Evolutionary conservation across 92 coral and sea anemone genomes (phyloP).

Genomic region (Epizoanthus scotinus): DNA sequence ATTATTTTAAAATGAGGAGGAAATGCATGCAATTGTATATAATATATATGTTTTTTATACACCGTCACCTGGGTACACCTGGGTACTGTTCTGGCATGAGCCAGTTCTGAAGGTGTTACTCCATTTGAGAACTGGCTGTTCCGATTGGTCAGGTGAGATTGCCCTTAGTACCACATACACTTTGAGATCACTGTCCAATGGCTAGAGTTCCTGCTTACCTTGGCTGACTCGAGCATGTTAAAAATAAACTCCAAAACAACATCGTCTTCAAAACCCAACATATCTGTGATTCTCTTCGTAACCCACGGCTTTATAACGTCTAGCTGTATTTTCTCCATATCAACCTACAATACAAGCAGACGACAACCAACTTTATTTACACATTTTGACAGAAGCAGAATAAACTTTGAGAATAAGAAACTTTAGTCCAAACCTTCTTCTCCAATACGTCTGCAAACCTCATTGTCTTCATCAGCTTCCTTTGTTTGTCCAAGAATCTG

Average conservation of each 20-base stretch:
- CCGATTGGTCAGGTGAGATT: too few relatives aligned
- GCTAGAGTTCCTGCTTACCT: conserved; percentile 50
- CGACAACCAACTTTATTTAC: not conserved
- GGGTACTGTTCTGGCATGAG: too few relatives aligned
- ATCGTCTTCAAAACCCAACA: conserved; percentile 94
- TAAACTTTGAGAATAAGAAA: not conserved
- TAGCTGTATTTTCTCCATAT: conserved; percentile 93
- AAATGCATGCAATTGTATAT: too few relatives aligned
- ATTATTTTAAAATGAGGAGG: too few relatives aligned
- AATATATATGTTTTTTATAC: too few relatives aligned
- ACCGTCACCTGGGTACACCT: too few relatives aligned
- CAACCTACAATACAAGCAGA: conserved; percentile 58
- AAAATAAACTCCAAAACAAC: conserved; percentile 89
- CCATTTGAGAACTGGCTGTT: too few relatives aligned
- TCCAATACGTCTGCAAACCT: conserved; percentile 76
- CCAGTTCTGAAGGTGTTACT: too few relatives aligned
- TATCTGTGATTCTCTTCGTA: conserved; percentile 87
- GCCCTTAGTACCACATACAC: too few relatives aligned
- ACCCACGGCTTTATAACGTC: conserved; percentile 97
- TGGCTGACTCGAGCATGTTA: conserved; percentile 93
- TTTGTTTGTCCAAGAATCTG: conserved; percentile 95
- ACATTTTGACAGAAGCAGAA: not conserved
- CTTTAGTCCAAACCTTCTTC: conserved; percentile 50
- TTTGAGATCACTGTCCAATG: too few relatives aligned
- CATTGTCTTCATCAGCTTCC: conserved; percentile 93